Base-by-base conservation (phyloP, 2,888 invertebrate species). In the Temnothorax ravouxi region DNA sequence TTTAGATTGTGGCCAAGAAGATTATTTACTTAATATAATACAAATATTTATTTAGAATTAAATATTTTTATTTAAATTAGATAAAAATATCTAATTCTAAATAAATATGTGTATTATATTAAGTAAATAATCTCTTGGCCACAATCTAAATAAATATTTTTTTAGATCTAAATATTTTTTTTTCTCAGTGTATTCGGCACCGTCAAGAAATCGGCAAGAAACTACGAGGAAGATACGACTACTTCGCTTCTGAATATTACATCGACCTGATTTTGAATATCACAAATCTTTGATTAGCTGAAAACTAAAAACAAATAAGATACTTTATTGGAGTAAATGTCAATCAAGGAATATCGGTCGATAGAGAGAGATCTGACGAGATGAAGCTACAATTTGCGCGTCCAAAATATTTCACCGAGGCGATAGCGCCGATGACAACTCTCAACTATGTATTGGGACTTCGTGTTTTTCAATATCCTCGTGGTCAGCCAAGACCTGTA, bases 401-500 rank as follows among this genome's bases (percentile, higher is more conserved):
- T 38, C 71, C 71, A 18, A 71, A 80, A 47, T 11, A 4, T 3
- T 64, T 80, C 1, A 25, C 47, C n/a, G 79, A 80, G 0, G 38
- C 71, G 38, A 18, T 71, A 50, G 25, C 18, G 9, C 1, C 11
- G 25, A 6, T 71, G 18, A 50, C 47, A 38, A 71, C 0, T 47
- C 4, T 71, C 0, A 41, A 6, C 0, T 38, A 0, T 50, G 1
- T 80, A n/a, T 4, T 71, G 11, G 80, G 84, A 47, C 54, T 83
- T 41, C 69, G 61, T n/a, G 2, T 2, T 50, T 74, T 84, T 25
- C 62, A 69, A n/a, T 82, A 67, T 59, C 66, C 82, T 4, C 67
- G 25, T 2, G 62, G n/a, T 8, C 59, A 47, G 1, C 13, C 69
- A 3, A 44, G 44, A 25, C 44, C 67, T 13, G 13, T 74, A 15